Percentiles rank a stretch among this genome's conserved stretches.
Conservation (phyloP, 2,113 vertebrate species). For the Carassius carassius region DNA sequence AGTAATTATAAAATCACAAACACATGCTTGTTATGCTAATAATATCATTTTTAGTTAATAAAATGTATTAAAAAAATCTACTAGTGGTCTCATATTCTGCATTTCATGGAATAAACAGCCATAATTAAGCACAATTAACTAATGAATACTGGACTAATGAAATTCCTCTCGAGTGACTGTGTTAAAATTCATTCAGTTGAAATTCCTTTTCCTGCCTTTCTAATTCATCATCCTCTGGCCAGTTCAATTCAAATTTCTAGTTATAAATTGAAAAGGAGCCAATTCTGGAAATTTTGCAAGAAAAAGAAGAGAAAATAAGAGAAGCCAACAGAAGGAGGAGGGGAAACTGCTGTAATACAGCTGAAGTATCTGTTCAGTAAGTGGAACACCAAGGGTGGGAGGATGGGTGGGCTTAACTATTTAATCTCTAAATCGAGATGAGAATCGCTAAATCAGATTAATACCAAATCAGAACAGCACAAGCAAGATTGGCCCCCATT, state of each 20-base stretch:
- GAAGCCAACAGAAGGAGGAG: neutral
- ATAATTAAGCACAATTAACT: slow-evolving; percentile 3
- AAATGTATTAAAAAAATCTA: neutral
- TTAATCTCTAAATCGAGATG: slow-evolving; percentile 67
- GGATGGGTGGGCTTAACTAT: slow-evolving; percentile 64
- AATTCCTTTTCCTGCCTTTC: neutral
- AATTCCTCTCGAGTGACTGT: neutral
- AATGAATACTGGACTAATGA: neutral
- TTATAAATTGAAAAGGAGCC: neutral
- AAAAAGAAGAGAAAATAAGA: neutral
- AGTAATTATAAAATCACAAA: neutral
- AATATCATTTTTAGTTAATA: neutral
- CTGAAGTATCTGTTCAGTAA: slow-evolving; percentile 32
- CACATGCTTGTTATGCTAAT: neutral
- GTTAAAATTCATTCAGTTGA: neutral
- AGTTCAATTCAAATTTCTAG: slow-evolving; percentile 9
- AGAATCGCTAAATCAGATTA: slow-evolving; percentile 66
- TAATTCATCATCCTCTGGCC: slow-evolving; percentile 5
- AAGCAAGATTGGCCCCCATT: slow-evolving; percentile 65
- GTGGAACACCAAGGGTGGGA: slow-evolving; percentile 26
- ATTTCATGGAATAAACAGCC: neutral
- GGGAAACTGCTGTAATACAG: slow-evolving; percentile 1
- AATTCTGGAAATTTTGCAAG: neutral
- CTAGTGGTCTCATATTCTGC: neutral
- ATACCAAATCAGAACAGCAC: slow-evolving; percentile 68